phyloP scores from a whole-genome alignment of 2,113 vertebrate species.

The Ornithorhynchus anatinus region DNA sequence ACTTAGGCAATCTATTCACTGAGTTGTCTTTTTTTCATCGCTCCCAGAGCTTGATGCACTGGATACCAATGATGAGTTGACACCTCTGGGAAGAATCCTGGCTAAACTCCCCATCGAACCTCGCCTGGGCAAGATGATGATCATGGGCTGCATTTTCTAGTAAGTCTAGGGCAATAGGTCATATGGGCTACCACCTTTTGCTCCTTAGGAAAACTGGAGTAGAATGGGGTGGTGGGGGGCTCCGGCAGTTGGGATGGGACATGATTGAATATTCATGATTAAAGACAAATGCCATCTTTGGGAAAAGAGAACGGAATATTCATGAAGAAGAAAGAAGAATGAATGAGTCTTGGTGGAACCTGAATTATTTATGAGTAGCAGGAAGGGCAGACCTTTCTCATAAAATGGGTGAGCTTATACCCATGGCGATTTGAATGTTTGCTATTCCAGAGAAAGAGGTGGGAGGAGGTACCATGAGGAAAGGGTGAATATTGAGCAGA shows the following conservation, averaged over 20 bases:
- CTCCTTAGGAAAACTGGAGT: too few species aligned
- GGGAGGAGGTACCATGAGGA: neutral
- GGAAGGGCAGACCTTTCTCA: neutral
- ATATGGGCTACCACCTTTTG: neutral
- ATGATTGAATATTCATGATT: neutral
- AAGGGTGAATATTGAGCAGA: neutral
- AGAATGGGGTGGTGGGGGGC: too few species aligned
- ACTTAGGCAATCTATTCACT: conserved; percentile 21
- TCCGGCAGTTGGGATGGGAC: neutral
- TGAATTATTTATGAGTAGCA: neutral
- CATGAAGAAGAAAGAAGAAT: neutral
- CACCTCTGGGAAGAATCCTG: conserved; percentile 91
- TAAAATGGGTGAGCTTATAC: neutral
- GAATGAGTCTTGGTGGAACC: neutral
- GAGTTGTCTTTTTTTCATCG: conserved; percentile 24
- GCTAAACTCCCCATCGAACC: conserved; percentile 94
- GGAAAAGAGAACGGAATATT: neutral
- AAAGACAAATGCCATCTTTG: neutral
- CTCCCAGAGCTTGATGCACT: conserved; percentile 90
- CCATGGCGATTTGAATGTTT: neutral
- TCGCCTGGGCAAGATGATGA: conserved; percentile 98
- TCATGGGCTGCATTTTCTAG: conserved; percentile 97
- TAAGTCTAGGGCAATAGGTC: conserved; percentile 64
- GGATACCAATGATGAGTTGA: conserved; percentile 91
- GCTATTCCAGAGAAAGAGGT: neutral